Evolutionary conservation across 2,888 invertebrate genomes (phyloP).

Genomic region (Pachycephus smyrnensis): DNA sequence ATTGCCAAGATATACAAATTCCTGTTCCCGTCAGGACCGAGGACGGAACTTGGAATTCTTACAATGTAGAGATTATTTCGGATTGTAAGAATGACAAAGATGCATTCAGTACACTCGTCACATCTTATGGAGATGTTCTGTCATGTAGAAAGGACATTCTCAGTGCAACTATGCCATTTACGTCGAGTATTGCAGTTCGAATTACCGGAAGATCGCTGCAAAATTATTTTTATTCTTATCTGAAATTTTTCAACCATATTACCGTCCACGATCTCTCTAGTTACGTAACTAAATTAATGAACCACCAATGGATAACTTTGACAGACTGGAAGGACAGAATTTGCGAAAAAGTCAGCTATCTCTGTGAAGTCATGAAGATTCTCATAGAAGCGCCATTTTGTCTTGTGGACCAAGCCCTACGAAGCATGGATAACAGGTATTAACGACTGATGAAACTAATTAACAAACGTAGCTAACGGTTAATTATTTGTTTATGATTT

Average conservation of each 20-base stretch:
- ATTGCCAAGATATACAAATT: neutral
- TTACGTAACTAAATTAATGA: neutral
- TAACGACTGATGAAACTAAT: neutral
- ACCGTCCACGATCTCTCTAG: conserved; percentile 1
- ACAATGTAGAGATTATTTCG: neutral
- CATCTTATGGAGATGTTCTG: neutral
- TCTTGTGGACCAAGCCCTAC: conserved; percentile 49
- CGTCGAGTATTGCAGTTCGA: conserved; percentile 19
- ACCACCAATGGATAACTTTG: neutral
- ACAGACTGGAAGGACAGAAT: conserved; percentile 12
- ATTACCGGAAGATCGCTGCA: conserved; percentile 8
- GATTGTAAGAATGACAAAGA: neutral
- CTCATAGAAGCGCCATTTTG: conserved; percentile 36
- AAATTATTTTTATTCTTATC: conserved; percentile 10
- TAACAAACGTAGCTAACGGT: neutral
- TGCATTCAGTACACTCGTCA: neutral
- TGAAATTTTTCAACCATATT: conserved; percentile 18
- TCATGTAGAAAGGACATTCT: conserved; percentile 27
- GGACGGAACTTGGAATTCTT: neutral
- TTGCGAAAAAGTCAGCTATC: neutral
- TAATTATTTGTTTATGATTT: neutral
- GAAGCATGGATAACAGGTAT: conserved; percentile 62
- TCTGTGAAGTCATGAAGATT: neutral
- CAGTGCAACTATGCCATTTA: conserved; percentile 44
- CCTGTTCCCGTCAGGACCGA: neutral